Percentiles rank a stretch among this genome's conserved stretches.
Evolutionary conservation across 2,113 vertebrate species (phyloP).

Genomic region (Copsychus sechellarum): DNA sequence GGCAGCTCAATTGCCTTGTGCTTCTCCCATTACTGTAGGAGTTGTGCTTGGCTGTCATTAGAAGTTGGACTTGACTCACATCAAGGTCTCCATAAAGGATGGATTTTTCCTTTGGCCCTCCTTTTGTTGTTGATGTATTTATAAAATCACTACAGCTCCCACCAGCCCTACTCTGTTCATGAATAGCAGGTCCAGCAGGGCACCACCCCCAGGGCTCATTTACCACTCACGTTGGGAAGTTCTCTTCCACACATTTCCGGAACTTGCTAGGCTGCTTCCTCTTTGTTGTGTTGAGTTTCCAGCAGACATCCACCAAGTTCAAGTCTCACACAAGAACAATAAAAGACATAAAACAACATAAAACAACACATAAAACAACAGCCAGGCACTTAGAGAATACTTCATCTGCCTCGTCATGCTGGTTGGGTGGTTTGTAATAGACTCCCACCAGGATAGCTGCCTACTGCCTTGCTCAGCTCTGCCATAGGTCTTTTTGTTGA

Average conservation of each 20-base stretch:
- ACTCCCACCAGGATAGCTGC: neutral
- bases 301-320: neutral
- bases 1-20: neutral
- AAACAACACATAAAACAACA: neutral
- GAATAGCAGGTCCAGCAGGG: neutral
- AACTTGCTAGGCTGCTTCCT: neutral
- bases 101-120: neutral
- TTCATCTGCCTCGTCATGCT: neutral
- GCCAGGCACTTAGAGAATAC: neutral
- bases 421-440: neutral
- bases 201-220: neutral
- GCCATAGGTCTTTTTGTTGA: neutral
- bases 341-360: no score
- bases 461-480: neutral
- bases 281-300: neutral
- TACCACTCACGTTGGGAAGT: neutral
- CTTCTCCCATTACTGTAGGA: neutral
- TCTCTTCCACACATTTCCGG: neutral
- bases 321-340: neutral
- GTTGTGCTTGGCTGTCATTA: neutral
- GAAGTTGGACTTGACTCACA: neutral
- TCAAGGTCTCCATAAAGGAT: neutral
- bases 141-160: neutral
- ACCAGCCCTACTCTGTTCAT: neutral
- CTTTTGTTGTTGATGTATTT: neutral